phyloP scores from a whole-genome alignment of 1,140 invertebrate genomes.

The Eriocheir sinensis region DNA sequence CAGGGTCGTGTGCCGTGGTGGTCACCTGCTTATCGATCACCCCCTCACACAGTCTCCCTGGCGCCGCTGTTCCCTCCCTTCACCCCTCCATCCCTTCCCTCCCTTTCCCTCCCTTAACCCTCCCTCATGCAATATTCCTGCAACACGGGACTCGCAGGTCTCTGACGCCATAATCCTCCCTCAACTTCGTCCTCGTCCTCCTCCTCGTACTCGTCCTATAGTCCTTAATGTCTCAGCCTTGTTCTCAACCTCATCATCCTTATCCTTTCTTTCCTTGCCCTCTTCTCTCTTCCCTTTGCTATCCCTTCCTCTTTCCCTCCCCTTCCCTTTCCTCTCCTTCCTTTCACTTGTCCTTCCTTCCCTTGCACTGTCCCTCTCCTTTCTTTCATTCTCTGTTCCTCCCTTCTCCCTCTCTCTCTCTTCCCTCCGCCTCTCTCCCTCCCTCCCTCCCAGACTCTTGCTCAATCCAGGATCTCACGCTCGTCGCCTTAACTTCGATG shows the following conservation, averaged over 20 bases:
- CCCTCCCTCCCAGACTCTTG: neutral
- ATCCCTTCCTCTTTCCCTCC: too few species aligned
- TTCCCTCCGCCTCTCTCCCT: too few species aligned
- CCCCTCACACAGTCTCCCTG: neutral
- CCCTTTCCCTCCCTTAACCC: neutral
- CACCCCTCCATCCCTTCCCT: neutral
- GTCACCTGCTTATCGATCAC: slow-evolving; percentile 23
- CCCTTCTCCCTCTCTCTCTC: too few species aligned
- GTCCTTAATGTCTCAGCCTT: too few species aligned
- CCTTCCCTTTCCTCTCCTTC: too few species aligned
- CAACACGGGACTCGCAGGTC: neutral
- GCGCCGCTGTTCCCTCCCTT: neutral
- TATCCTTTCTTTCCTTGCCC: too few species aligned
- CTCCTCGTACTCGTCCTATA: neutral
- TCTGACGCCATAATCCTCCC: neutral
- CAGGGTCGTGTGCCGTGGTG: neutral
- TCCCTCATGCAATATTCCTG: slow-evolving; percentile 23
- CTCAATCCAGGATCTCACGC: neutral
- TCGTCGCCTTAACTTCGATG: neutral
- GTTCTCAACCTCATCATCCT: too few species aligned
- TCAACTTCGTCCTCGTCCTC: neutral
- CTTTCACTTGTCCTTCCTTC: too few species aligned
- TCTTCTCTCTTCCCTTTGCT: too few species aligned
- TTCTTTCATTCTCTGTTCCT: too few species aligned
- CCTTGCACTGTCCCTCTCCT: too few species aligned